A percentile compares a stretch with the other conserved stretches of the same genome.
These are phyloP conservation scores for Pseudanteris insignis DNA, from an alignment of 2,888 invertebrate species.

Conservation along the genomic window DNA sequence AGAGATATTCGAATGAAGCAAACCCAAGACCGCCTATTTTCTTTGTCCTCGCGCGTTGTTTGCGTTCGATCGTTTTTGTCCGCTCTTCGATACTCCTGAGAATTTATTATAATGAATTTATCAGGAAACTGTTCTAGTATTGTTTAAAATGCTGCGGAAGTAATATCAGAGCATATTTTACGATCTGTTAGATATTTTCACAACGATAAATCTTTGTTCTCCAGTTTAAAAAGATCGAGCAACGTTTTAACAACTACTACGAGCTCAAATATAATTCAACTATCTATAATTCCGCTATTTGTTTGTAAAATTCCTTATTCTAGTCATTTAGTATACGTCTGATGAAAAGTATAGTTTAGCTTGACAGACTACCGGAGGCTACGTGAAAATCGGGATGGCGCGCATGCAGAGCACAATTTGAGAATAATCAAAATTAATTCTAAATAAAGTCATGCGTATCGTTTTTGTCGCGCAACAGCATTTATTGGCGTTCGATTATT, in stretches of 20 bases:
- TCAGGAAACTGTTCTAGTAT: slow-evolving; percentile 9
- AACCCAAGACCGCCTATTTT: slow-evolving; percentile 13
- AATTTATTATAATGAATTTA: slow-evolving; percentile 26
- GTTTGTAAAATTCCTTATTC: no score
- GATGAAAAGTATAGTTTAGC: no score
- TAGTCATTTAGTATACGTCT: no score
- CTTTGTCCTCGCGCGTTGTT: slow-evolving; percentile 6
- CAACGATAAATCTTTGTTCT: slow-evolving; percentile 6
- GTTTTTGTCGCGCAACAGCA: slow-evolving; percentile 20
- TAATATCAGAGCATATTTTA: slow-evolving; percentile 6
- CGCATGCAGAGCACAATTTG: no score
- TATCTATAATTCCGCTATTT: no score
- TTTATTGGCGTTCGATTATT: slow-evolving; percentile 33
- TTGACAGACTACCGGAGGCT: no score
- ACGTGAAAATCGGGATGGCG: no score
- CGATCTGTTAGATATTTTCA: neutral
- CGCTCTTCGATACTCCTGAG: slow-evolving; percentile 6
- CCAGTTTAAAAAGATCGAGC: no score
- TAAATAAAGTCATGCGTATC: slow-evolving; percentile 11
- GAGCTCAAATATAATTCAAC: no score
- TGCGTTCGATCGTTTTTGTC: slow-evolving; percentile 5
- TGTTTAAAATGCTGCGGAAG: slow-evolving; percentile 20
- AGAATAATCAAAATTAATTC: slow-evolving; percentile 17
- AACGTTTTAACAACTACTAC: no score
- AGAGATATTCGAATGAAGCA: slow-evolving; percentile 4